Base-by-base conservation (phyloP, 1,140 invertebrate species). In the Pissodes strobi region DNA sequence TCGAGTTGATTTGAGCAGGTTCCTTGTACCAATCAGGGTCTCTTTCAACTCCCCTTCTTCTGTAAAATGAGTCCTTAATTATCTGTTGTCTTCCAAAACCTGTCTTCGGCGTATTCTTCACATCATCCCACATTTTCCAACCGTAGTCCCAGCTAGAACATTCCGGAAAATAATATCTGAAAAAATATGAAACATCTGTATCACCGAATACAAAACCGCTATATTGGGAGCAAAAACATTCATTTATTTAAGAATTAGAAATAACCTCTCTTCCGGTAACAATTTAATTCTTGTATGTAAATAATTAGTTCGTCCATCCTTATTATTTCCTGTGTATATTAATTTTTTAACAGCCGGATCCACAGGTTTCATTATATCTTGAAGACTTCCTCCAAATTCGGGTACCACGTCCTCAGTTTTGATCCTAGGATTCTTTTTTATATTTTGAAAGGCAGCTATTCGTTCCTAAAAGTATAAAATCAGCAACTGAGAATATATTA, bases 11-110 rank as follows among this genome's bases (percentile, higher is more conserved):
- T 17, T 57, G 61, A 0, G 69, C 62, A 3, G 77, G 77, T 58
- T 72, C 62, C 38, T 60, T 69, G 38, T 78, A 76, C 74, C 74
- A 78, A 25, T 76, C 72, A 0, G 76, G 76, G 63, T 78, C 77
- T 19, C 67, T 65, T 22, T 59, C 69, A 22, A 76, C 67, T 8
- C 72, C 74, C 15, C 68, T 70, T 60, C 75, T 69, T 51, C 77
- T 64, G 51, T 78, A 78, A 57, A 78, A 78, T 15, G 75, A 72
- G 17, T 76, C 55, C 41, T 70, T 68, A n/a, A 78, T 73, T 10
- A 77, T 62, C 37, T 73, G 70, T 43, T 68, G 68, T 62, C 74
- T 72, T 1, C 74, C 77, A 63, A 72, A 75, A 18, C 69, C 62
- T 30, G 58, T 49, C 19, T 66, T 68, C 6, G 23, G 23, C 37